Evolutionary conservation across 2,113 vertebrate species (phyloP).

Genomic region (Stigmatopora nigra): DNA sequence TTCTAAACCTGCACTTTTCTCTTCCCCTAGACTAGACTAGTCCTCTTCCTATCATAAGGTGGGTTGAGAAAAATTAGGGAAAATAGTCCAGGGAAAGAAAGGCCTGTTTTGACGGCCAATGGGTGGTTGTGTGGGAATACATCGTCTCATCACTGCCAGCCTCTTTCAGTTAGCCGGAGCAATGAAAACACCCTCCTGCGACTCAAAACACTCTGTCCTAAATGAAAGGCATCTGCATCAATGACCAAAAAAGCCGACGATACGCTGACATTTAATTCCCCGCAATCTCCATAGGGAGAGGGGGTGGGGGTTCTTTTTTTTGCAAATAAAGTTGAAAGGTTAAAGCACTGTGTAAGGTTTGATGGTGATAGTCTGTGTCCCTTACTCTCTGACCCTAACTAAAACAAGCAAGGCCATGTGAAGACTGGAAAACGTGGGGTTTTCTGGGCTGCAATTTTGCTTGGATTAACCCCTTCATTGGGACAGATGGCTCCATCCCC

Average conservation of each 20-base stretch:
- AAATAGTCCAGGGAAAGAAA: slow-evolving; percentile 60
- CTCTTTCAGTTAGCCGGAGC: slow-evolving; percentile 24
- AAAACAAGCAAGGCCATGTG: slow-evolving; percentile 44
- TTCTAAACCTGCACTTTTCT: slow-evolving; percentile 19
- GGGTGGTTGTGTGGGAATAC: slow-evolving; percentile 26
- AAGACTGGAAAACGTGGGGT: slow-evolving; percentile 70
- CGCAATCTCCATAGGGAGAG: not conserved
- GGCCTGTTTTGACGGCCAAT: slow-evolving; percentile 69
- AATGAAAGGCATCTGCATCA: slow-evolving; percentile 29
- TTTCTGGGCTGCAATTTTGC: slow-evolving; percentile 51
- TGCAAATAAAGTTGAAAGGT: slow-evolving; percentile 6
- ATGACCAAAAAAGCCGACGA: slow-evolving; percentile 10
- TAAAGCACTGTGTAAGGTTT: not conserved
- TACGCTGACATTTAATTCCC: slow-evolving; percentile 8
- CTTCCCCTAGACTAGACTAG: slow-evolving; percentile 3
- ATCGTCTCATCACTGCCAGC: slow-evolving; percentile 23
- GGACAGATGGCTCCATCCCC: slow-evolving; percentile 69
- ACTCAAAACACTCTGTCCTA: slow-evolving; percentile 26
- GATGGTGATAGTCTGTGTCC: not conserved
- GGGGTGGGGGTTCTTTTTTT: slow-evolving; percentile 4
- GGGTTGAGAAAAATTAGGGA: slow-evolving; percentile 51
- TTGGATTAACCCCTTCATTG: slow-evolving; percentile 78
- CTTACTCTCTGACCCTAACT: not conserved
- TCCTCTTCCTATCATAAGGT: slow-evolving; percentile 28
- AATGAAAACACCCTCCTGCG: slow-evolving; percentile 18